Evolutionary conservation across 2,888 invertebrate genomes (phyloP), one percentile per base, ranked within the genome.

Genomic region (Spilarctia lutea): DNA sequence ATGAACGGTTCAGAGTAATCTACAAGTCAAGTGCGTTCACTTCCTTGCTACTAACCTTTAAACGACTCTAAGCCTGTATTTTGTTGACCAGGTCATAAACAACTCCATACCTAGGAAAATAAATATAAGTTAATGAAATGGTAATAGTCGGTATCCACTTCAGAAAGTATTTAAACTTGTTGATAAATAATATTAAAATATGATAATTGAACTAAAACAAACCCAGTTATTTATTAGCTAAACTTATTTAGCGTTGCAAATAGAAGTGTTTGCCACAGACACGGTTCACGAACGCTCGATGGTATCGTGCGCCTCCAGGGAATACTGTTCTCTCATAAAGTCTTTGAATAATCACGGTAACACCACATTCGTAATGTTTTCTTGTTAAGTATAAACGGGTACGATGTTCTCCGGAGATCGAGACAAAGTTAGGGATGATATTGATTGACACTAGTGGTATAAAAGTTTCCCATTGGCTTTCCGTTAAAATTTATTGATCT

Each of bases 291-390:
- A 56, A 30, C 30, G 63, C 18, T 63, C 39, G 18, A 66, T 72
- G 30, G 39, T 56, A 56, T 39, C 65, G 56, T 66, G 52, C 56
- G 4, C 39, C 72, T 72, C 66, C 11, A 27, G 56, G 56, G 56
- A 66, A 39, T 39, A 42, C 66, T 65, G 52, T 27, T 65, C n/a
- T 65, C 33, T 71, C 35, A 45, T 48, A 48, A 73, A 45, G 68
- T 73, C 35, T 68, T 73, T 73, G 42, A 73, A 73, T 72, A 33
- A 71, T 71, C 33, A 71, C 65, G 48, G 42, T 71, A n/a, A 63
- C 18, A 63, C 18, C 63, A 30, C 63, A 63, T 63, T 63, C 30
- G 30, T 30, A 63, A 18, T 30, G 63, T 63, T 63, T 63, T 30
- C 27, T 16, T 30, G 30, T 63, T 30, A 63, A 63, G 63, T 30